These are phyloP conservation scores for Melanotaenia trifasciata DNA, from an alignment of 2,797 vertebrate species.

Conservation along the genomic window DNA sequence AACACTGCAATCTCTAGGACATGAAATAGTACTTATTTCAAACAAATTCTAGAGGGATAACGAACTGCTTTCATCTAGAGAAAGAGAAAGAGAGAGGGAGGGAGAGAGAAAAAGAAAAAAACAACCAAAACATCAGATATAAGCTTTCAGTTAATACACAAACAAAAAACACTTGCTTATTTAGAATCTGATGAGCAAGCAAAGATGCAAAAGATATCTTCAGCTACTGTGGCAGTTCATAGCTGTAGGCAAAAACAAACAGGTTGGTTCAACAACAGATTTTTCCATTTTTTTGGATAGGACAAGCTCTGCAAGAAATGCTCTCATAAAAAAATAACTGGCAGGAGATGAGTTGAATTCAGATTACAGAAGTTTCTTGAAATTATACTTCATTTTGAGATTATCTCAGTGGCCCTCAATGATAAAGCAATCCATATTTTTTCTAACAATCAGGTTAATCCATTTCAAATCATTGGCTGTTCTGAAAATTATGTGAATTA, in stretches of 20 bases:
- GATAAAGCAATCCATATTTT: too few relatives aligned
- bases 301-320: neutral
- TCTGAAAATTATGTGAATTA: neutral
- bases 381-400: neutral
- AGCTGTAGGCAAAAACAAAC: conserved; percentile 58
- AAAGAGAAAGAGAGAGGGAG: conserved; percentile 36
- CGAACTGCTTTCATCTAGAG: conserved; percentile 35
- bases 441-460: neutral
- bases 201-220: conserved; percentile 64
- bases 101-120: conserved; percentile 20
- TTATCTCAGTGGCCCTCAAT: neutral
- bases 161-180: conserved; percentile 38
- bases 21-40: neutral
- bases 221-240: conserved; percentile 45
- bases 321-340: neutral
- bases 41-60: neutral
- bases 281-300: neutral
- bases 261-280: conserved; percentile 15
- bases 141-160: conserved; percentile 46
- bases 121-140: conserved; percentile 43
- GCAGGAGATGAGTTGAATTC: neutral
- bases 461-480: neutral
- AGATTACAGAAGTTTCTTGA: neutral
- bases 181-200: conserved; percentile 61
- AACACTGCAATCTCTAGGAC: neutral